Base-by-base conservation (phyloP, 2,797 vertebrate genomes). In the Epinephelus awoara region DNA sequence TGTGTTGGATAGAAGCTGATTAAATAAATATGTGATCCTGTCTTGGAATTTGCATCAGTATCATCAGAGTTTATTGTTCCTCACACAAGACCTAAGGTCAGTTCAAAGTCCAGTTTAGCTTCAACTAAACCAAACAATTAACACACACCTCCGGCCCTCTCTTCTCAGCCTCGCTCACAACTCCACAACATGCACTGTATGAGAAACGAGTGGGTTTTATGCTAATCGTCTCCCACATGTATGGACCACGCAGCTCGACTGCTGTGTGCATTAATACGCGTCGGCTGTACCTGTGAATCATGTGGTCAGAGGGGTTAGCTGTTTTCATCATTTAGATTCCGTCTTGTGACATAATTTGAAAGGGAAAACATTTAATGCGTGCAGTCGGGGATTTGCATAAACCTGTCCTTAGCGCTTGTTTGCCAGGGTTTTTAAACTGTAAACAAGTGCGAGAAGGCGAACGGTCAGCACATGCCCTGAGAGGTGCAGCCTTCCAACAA, bases 141-240 rank as follows among this genome's bases (percentile, higher is more conserved):
- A 50, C 40, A 54, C 25, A 65, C 34, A 25, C 54, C 18, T 40
- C 40, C 67, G 59, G 55, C 71, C 67, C 65, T 73, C 21, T 50
- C 44, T 55, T 55, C 75, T 69, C 62, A 80, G 81, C 64, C 27
- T 49, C 23, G 27, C 71, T 76, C 59, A 73, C 52, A 87, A 72
- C 80, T 85, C 78, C 70, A 80, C 25, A 34, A 84, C 77, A 65
- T 76, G 34, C 34, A 49, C 77, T 82, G 85, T 77, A 74, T 84
- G 80, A 90, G 70, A 83, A 88, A 78, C 38, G 75, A 85, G 86
- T 91, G 85, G 87, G 88, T 56, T 86, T 88, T 85, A 93, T 95
- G 92, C 87, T 89, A 92, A 95, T 90, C 38, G 77, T 84, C 77
- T 75, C 64, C 83, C 73, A 73, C 81, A 86, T 88, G 88, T 84